Base-by-base conservation (phyloP, 2,113 vertebrate genomes). In the Prinia subflava region DNA sequence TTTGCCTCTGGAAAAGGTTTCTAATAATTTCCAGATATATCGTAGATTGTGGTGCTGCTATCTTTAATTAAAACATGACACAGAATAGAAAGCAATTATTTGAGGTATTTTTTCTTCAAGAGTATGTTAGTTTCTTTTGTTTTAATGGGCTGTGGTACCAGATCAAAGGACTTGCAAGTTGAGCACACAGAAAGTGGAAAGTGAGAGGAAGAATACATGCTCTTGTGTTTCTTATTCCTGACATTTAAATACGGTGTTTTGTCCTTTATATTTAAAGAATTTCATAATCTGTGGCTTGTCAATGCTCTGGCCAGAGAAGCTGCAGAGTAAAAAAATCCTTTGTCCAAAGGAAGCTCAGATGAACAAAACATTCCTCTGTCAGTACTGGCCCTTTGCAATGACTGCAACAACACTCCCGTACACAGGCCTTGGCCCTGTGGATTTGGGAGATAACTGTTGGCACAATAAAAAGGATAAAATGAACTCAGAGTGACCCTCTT, bases 1-100 rank as follows among this genome's bases (percentile, higher is more conserved):
- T 97, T 97, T 92, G 96, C 96, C 96, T 97, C 96, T 97, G 94
- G 95, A 97, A 98, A 96, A 96, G 92, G 96, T 97, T 98, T 97
- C 96, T 97, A 97, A 98, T 98, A 97, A 98, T 98, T 98, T 97
- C 86, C 93, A 98, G 96, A 97, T 97, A 97, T 97, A 96, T 95
- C 13, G 13, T 92, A 97, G 96, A 97, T 97, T 96, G 86, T 93
- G 77, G 78, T 64, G 78, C 64, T 96, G 96, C 97, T 98, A 96
- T 97, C 96, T 98, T 98, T 98, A 98, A 98, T 97, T 98, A 98
- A 97, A 98, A 97, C 97, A 97, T 96, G 97, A 96, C 95, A 97
- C 44, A 93, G 70, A 97, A 97, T 82, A 85, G 92, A 97, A 97
- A 95, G 78, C 96, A 97, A 97, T 98, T 97, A 97, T 97, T 96